These are phyloP conservation scores for Hemichromis elongatus DNA, from an alignment of 2,113 vertebrate species.

Conservation along the genomic window DNA sequence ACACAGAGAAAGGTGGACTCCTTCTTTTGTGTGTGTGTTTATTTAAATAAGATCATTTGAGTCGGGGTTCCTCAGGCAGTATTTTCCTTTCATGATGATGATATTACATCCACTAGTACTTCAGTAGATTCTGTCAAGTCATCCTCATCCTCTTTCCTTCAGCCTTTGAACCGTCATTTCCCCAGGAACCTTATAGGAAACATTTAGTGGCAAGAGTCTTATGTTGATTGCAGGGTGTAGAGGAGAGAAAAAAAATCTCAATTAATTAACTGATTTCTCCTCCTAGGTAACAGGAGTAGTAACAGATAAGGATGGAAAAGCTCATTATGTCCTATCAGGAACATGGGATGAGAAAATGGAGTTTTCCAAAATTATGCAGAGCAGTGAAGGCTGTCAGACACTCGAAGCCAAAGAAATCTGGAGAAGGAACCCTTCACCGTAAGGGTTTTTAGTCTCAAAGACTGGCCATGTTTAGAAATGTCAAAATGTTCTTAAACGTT, in stretches of 20 bases:
- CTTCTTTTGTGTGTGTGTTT: not conserved
- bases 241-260: no score
- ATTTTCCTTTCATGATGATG: not conserved
- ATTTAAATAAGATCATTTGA: not conserved
- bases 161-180: not conserved
- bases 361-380: conserved; percentile 80
- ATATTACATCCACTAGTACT: not conserved
- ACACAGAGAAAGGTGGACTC: conserved; percentile 86
- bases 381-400: conserved; percentile 74
- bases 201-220: not conserved
- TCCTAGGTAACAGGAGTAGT: conserved; percentile 91
- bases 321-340: conserved; percentile 87
- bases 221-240: no score
- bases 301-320: conserved; percentile 83
- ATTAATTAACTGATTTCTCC: not conserved
- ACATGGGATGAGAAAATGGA: conserved; percentile 99
- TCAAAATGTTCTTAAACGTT: not conserved
- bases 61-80: not conserved
- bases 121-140: not conserved
- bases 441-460: conserved; percentile 55
- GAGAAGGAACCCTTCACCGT: conserved; percentile 91
- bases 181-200: not conserved
- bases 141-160: not conserved
- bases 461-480: not conserved
- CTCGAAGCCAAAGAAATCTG: conserved; percentile 87